Conservation (phyloP, 2,113 vertebrate genomes). For the Tachysurus vachellii region DNA sequence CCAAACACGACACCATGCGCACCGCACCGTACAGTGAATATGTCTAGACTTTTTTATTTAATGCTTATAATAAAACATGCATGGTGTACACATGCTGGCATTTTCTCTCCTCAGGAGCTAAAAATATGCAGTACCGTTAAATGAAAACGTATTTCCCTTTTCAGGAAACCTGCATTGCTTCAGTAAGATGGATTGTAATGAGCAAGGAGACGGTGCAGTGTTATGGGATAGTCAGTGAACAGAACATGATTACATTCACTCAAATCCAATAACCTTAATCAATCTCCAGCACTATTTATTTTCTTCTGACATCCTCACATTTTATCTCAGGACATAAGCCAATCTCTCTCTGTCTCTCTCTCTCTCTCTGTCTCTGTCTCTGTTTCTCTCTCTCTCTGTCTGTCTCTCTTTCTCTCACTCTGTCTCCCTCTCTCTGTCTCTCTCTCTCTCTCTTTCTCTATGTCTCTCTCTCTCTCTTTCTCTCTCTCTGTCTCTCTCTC, state of each 20-base stretch:
- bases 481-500: too few species aligned
- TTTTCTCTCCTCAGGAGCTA: not conserved
- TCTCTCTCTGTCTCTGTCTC: constrained; percentile 26
- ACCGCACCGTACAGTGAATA: not conserved
- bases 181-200: constrained; percentile 45
- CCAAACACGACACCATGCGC: not conserved
- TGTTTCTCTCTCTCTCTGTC: not conserved
- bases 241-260: constrained; percentile 53
- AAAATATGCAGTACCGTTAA: not conserved
- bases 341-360: constrained; percentile 32
- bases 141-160: not conserved
- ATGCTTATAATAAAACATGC: not conserved
- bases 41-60: not conserved
- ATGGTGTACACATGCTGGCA: not conserved
- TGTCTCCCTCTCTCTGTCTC: too few species aligned
- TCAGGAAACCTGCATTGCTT: not conserved
- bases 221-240: constrained; percentile 19
- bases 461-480: not conserved
- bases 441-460: too few species aligned
- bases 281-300: constrained; percentile 43
- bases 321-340: constrained; percentile 28
- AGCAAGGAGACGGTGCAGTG: constrained; percentile 21
- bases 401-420: too few species aligned
- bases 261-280: constrained; percentile 58
- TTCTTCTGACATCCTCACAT: constrained; percentile 20